Evolutionary conservation across 2,888 invertebrate species (phyloP).

Genomic region (Oscheius myriophilus): DNA sequence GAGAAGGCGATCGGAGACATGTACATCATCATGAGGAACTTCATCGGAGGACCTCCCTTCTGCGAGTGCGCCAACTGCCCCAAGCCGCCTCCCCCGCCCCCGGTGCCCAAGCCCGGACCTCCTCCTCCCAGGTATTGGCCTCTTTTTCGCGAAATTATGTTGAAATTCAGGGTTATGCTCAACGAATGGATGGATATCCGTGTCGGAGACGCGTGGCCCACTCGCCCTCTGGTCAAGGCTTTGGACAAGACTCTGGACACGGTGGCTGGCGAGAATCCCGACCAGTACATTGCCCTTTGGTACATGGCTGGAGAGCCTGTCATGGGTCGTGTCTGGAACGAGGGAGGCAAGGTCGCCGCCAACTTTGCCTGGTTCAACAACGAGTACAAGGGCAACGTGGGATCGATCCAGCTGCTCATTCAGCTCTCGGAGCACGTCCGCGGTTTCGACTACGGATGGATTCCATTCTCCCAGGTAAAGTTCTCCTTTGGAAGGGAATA

Average conservation of each 20-base stretch:
- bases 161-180: constrained; percentile 54
- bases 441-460: constrained; percentile 60
- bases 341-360: constrained; percentile 64
- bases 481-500: neutral
- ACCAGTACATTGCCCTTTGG: constrained; percentile 40
- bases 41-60: constrained; percentile 48
- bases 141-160: neutral
- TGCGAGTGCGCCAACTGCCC: constrained; percentile 32
- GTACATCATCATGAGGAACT: constrained; percentile 42
- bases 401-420: constrained; percentile 58
- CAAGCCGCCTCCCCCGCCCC: constrained; percentile 1
- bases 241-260: constrained; percentile 30
- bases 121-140: constrained; percentile 24
- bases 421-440: constrained; percentile 46
- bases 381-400: constrained; percentile 61
- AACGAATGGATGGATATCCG: constrained; percentile 67
- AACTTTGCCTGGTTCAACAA: constrained; percentile 63
- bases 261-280: constrained; percentile 26
- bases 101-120: constrained; percentile 23
- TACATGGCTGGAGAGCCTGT: constrained; percentile 64
- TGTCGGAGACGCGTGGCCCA: constrained; percentile 62
- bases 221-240: constrained; percentile 31
- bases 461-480: constrained; percentile 47
- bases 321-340: constrained; percentile 68
- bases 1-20: constrained; percentile 38